These are phyloP conservation scores for Naso thynnoides DNA, from an alignment of 2,797 vertebrate genomes.

Conservation along the genomic window DNA sequence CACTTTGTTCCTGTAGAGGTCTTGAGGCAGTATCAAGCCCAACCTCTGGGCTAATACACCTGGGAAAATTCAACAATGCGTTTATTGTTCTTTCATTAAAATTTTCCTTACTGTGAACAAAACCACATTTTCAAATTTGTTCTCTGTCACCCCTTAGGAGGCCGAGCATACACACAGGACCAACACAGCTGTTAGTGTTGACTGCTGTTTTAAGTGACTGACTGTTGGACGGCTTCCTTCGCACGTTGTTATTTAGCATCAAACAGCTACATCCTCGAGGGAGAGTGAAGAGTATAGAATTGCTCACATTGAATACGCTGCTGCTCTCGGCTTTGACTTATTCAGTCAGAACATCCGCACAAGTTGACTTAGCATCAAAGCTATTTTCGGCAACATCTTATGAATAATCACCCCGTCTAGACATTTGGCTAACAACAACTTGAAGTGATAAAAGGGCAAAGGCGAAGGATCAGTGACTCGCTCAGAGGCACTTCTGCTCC, in stretches of 20 bases:
- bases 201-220: slow-evolving; percentile 43
- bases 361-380: slow-evolving; percentile 15
- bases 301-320: slow-evolving; percentile 21
- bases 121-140: slow-evolving; percentile 38
- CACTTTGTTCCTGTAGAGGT: slow-evolving; percentile 25
- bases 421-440: slow-evolving; percentile 18
- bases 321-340: slow-evolving; percentile 25
- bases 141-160: slow-evolving; percentile 19
- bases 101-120: slow-evolving; percentile 36
- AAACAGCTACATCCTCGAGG: slow-evolving; percentile 6
- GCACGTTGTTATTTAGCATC: slow-evolving; percentile 36
- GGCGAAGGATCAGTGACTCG: slow-evolving; percentile 17
- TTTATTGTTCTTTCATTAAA: slow-evolving; percentile 53
- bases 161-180: slow-evolving; percentile 27
- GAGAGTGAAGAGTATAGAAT: background rate
- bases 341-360: slow-evolving; percentile 6
- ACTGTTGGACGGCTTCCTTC: slow-evolving; percentile 27
- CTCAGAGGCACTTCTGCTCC: slow-evolving; percentile 37
- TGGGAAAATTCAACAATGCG: slow-evolving; percentile 30
- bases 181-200: slow-evolving; percentile 19
- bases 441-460: slow-evolving; percentile 22
- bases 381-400: slow-evolving; percentile 15
- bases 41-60: slow-evolving; percentile 28
- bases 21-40: slow-evolving; percentile 37
- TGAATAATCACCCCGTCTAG: slow-evolving; percentile 28